phyloP scores from a whole-genome alignment of 2,888 invertebrate species.

The Lochmaea capreae region DNA sequence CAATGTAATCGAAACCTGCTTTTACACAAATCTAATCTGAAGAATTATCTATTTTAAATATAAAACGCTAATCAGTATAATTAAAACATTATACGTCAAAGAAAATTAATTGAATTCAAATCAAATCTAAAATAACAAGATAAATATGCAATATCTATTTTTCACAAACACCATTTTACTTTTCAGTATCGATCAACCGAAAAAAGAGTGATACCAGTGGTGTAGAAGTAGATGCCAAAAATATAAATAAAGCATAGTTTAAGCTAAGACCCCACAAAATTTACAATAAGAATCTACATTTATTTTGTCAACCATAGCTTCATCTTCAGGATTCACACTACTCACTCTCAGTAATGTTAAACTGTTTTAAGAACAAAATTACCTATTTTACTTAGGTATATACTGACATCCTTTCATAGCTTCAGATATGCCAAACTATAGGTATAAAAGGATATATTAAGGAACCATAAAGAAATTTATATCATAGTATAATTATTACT shows the following conservation, averaged over 20 bases:
- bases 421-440: too few relatives aligned
- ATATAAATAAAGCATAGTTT: neutral
- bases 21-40: neutral
- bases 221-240: neutral
- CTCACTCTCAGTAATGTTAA: too few relatives aligned
- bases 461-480: too few relatives aligned
- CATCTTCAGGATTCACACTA: too few relatives aligned
- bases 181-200: neutral
- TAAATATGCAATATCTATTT: neutral
- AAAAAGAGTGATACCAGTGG: neutral
- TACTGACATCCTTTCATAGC: too few relatives aligned
- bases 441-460: too few relatives aligned
- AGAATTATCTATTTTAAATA: constrained; percentile 16
- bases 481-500: too few relatives aligned
- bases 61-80: constrained; percentile 31
- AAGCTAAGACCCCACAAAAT: neutral
- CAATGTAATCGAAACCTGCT: neutral
- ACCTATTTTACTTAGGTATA: too few relatives aligned
- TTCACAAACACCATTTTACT: neutral
- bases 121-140: constrained; percentile 10
- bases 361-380: too few relatives aligned
- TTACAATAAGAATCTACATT: neutral
- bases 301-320: neutral
- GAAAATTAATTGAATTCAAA: constrained; percentile 21
- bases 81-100: constrained; percentile 40